phyloP scores from a whole-genome alignment of 2,888 invertebrate genomes.

The Tachina lurida region DNA sequence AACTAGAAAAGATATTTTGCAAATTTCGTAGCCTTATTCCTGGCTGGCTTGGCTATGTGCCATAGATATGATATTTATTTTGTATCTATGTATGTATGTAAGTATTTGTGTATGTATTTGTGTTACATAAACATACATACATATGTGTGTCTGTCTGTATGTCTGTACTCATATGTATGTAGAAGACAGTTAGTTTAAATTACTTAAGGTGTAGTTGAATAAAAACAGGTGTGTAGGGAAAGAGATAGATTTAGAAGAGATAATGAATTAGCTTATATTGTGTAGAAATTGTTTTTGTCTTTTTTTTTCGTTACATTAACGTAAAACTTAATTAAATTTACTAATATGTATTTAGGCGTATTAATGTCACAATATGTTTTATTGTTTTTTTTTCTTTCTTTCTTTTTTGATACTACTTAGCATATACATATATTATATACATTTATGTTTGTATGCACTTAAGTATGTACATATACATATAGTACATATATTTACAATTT shows the following conservation, averaged over 20 bases:
- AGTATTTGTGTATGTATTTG: not conserved
- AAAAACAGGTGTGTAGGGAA: not conserved
- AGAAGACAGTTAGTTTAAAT: too few relatives aligned
- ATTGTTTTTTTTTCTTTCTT: not conserved
- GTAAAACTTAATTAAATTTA: slow-evolving; percentile 21
- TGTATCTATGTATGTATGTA: not conserved
- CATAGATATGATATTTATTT: slow-evolving; percentile 24
- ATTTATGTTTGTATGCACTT: not conserved
- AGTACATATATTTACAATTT: slow-evolving; percentile 31
- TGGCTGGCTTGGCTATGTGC: not conserved
- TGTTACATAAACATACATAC: too few relatives aligned
- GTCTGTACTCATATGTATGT: too few relatives aligned
- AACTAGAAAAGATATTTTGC: slow-evolving; percentile 32
- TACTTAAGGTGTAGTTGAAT: too few relatives aligned
- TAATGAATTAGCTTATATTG: not conserved
- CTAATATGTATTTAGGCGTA: slow-evolving; percentile 25
- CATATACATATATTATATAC: not conserved
- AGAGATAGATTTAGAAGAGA: not conserved
- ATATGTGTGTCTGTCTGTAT: too few relatives aligned
- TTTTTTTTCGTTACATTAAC: not conserved
- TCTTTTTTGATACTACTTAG: not conserved
- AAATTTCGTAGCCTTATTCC: not conserved
- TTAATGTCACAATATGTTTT: not conserved
- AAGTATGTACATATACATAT: not conserved
- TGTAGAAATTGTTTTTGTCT: not conserved